Base-by-base conservation (phyloP, 2,888 invertebrate species). In the Iselma pallidipennis region DNA sequence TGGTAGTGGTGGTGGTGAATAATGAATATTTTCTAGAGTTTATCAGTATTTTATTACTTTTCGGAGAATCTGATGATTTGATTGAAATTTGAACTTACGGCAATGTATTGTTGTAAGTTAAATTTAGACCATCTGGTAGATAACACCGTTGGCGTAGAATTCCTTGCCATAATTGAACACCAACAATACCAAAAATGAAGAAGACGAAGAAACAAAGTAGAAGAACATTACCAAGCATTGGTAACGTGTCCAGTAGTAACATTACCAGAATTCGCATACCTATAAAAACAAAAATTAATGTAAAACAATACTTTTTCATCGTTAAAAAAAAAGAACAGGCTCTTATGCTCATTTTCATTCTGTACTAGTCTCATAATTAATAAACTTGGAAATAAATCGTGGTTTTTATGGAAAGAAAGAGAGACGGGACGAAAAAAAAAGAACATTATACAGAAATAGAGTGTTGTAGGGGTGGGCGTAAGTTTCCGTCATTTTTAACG, bases 111-210 rank as follows among this genome's bases (percentile, higher is more conserved):
- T 64, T 64, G 60, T 64, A 57, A 19, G 59, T 81, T 12, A 52
- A 25, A 21, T 59, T 64, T 29, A 61, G 45, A n/a, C 45, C 53
- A 37, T 69, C 67, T 55, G 61, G 71, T 56, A 95, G 86, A 80
- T 92, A 94, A 82, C 98, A 98, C 61, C 98, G 89, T 81, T 98
- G 97, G 69, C 98, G 86, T 57, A 99, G 85, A 66, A 98, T 94
- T 51, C 99, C 99, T 81, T 98, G 95, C 99, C 99, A 99, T 55
- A 99, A 87, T 82, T 99, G 99, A 42, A 99, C 99, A 19, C 99
- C 99, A 73, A 99, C 94, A 79, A 99, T 99, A 71, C 99, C 99
- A 80, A 99, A 99, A 81, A 99, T 99, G 87, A 99, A 99, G 89
- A 99, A 99, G 63, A 99, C 99, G 86, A 99, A 99, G 88, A 99